Evolutionary conservation across 2,888 invertebrate genomes (phyloP), one percentile per base, ranked within the genome.

Genomic region (Pandemis corylana): DNA sequence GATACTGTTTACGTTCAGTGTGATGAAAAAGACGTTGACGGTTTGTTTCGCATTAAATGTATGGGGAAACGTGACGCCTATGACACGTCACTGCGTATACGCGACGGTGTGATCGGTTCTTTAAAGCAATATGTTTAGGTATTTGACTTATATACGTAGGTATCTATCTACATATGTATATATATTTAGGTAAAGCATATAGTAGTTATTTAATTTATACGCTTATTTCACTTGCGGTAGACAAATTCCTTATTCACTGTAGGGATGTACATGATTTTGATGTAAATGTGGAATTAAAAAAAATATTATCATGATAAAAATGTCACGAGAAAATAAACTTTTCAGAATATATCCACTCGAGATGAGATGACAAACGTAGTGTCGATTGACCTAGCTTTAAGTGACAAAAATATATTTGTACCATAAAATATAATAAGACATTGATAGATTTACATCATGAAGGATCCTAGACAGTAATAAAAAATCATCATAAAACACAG

Each of bases 341-440:
- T 28, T 49, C 12, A 15, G 66, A 72, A 67, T 67, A 72, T 51
- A 41, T 66, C 20, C 13, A 44, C 56, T 12, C 53, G 7, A 12
- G 12, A 13, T 46, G 71, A 56, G 61, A 62, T 59, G 51, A 69
- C 59, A 51, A 70, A 64, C 59, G 56, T 67, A 61, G 36, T 59
- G 64, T 13, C 46, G 56, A 63, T 56, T 56, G 68, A 64, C 59
- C 64, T 69, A 65, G 53, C 56, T 56, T 46, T 49, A 44, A 65
- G 59, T 51, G 53, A 66, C 66, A 62, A 70, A 61, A 75, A 61
- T 53, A 69, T 49, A 61, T 65, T 56, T 53, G 66, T 7, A 63
- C 41, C 44, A 67, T 75, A 62, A 62, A 75, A 71, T 71, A 56
- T 71, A 71, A 75, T 66, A 56, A 70, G 70, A 70, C 66, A 46